Base-by-base conservation (phyloP, 2,888 invertebrate species). In the Diaprepes abbreviatus region DNA sequence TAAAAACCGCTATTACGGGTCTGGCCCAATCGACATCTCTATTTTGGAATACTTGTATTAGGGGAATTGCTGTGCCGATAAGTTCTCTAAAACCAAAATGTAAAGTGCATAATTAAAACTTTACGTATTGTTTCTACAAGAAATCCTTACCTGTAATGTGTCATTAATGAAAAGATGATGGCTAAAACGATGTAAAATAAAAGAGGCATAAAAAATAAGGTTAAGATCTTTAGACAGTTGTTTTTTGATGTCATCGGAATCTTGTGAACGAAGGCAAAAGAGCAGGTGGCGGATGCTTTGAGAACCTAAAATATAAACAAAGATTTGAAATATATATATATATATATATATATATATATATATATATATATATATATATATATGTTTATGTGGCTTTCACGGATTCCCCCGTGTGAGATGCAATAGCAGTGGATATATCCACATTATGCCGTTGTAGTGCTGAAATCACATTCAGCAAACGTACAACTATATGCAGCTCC, bases 21-120 rank as follows among this genome's bases (percentile, higher is more conserved):
- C 89, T 85, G 17, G 89, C 86, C 89, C 89, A 89, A 36, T 86
- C 87, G 0, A 89, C 87, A 16, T 88, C 85, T 28, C 88, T 85
- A 1, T 88, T 86, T 82, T 89, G 89, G 33, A 89, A 85, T 9
- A 89, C 84, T 33, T 88, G 87, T 0, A 89, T 88, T 10, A 89
- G 84, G 6, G 89, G 89, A 17, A 89, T 83, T 0, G 89, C 88
- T 10, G 88, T 88, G 66, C 89, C 87, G 19, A 87, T 85, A 63
- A 87, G 85, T 77, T 85, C 88, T 66, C 89, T 88, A 80, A 66
- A 57, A 54, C n/a, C n/a, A n/a, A n/a, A n/a, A n/a, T n/a, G n/a
- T n/a, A n/a, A n/a, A n/a, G n/a, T n/a, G n/a, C n/a, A n/a, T n/a
- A n/a, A n/a, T n/a, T n/a, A n/a, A n/a, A n/a, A n/a, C n/a, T n/a